Evolutionary conservation across 64 coral and sea anemone genomes (phyloP).

Genomic region (Dendrophyllia cribrosa): DNA sequence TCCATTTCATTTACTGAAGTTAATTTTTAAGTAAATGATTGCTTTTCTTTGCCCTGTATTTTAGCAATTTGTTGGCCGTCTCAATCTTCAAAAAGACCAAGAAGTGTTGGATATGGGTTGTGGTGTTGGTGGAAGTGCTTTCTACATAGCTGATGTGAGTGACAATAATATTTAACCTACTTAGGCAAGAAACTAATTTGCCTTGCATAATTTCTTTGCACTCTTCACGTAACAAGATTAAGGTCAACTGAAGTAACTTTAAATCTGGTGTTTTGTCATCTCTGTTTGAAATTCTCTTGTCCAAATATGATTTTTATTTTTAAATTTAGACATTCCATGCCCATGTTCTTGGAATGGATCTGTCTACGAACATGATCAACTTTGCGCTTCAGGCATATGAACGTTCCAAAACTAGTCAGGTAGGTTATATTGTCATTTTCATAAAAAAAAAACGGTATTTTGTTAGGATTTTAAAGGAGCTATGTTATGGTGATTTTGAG

Average conservation of each 20-base stretch:
- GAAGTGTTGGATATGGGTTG: conserved; percentile 94
- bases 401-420: conserved; percentile 7
- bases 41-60: not conserved
- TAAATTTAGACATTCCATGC: conserved; percentile 83
- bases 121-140: conserved; percentile 96
- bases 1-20: too few species aligned
- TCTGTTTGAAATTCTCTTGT: too few species aligned
- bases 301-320: not conserved
- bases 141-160: conserved; percentile 91
- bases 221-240: too few species aligned
- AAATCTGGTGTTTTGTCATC: too few species aligned
- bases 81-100: conserved; percentile 78
- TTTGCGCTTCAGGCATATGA: conserved; percentile 71
- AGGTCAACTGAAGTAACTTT: too few species aligned
- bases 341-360: conserved; percentile 89
- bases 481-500: too few species aligned
- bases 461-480: too few species aligned
- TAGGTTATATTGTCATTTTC: not conserved
- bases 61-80: conserved; percentile 85
- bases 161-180: not conserved
- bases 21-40: too few species aligned
- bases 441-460: too few species aligned
- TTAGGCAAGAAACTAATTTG: not conserved
- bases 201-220: too few species aligned
- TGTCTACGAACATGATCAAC: conserved; percentile 94